phyloP scores from a whole-genome alignment of 2,113 vertebrate species.

The Telmatochromis brichardi region DNA sequence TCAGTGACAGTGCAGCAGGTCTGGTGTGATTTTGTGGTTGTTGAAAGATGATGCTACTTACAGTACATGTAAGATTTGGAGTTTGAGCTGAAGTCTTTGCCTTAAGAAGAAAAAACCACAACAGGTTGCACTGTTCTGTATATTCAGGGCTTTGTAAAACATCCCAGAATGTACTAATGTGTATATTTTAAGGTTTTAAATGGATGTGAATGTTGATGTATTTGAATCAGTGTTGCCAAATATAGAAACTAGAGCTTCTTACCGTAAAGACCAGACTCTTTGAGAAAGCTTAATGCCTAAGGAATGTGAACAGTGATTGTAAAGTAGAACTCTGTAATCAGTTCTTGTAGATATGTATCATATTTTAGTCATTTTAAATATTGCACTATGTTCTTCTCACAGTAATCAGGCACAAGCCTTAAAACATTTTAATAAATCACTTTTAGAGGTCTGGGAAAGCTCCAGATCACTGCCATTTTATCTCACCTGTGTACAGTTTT shows the following conservation, averaged over 20 bases:
- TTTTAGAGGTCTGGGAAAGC: neutral
- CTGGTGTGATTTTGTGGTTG: neutral
- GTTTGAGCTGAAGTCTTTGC: neutral
- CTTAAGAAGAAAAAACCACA: neutral
- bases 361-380: neutral
- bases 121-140: neutral
- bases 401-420: neutral
- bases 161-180: constrained; percentile 15
- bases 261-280: neutral
- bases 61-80: neutral
- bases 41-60: neutral
- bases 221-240: neutral
- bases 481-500: neutral
- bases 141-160: neutral
- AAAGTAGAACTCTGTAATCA: neutral
- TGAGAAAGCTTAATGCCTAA: neutral
- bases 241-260: neutral
- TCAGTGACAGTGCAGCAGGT: neutral
- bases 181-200: constrained; percentile 15
- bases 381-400: constrained; percentile 6
- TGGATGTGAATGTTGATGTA: constrained; percentile 25
- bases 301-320: constrained; percentile 26
- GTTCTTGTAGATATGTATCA: constrained; percentile 18
- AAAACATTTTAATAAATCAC: neutral
- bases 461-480: neutral